Conservation (phyloP, 37 sponge, comb jelly and placozoan species). For the Halichondria panicea region DNA sequence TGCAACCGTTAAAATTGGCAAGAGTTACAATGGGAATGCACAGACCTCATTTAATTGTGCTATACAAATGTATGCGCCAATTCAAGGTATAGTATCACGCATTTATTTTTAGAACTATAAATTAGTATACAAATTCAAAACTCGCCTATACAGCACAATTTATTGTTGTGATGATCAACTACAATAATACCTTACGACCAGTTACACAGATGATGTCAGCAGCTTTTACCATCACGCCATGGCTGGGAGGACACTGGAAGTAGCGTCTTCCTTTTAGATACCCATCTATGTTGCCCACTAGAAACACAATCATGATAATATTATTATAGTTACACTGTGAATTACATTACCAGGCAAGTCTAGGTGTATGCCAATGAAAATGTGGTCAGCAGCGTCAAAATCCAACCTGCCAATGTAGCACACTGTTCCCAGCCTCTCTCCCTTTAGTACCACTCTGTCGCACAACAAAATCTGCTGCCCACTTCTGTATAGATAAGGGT, state of each 20-base stretch:
- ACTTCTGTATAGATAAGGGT: constrained; percentile 42
- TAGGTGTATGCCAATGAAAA: constrained; percentile 73
- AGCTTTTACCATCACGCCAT: constrained; percentile 66
- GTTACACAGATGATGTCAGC: constrained; percentile 75
- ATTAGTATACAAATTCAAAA: too few relatives aligned
- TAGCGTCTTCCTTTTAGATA: constrained; percentile 48
- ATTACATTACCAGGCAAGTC: constrained; percentile 50
- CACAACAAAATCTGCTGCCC: constrained; percentile 85
- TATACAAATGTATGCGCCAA: too few relatives aligned
- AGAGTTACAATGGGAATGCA: too few relatives aligned
- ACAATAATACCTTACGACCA: constrained; percentile 64
- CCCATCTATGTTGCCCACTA: constrained; percentile 71
- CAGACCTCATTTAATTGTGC: too few relatives aligned
- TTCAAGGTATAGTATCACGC: too few relatives aligned
- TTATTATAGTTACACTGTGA: constrained; percentile 3
- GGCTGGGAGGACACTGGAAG: constrained; percentile 64
- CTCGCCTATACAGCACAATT: too few relatives aligned
- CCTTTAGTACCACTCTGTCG: constrained; percentile 79
- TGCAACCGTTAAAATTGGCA: too few relatives aligned
- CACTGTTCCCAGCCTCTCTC: constrained; percentile 74
- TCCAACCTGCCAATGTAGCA: constrained; percentile 80
- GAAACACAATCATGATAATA: too few relatives aligned
- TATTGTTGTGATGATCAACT: too few relatives aligned
- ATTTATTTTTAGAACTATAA: too few relatives aligned
- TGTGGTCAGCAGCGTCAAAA: constrained; percentile 26